Evolutionary conservation across 2,113 vertebrate species (phyloP).

Genomic region (Mungos mungo): DNA sequence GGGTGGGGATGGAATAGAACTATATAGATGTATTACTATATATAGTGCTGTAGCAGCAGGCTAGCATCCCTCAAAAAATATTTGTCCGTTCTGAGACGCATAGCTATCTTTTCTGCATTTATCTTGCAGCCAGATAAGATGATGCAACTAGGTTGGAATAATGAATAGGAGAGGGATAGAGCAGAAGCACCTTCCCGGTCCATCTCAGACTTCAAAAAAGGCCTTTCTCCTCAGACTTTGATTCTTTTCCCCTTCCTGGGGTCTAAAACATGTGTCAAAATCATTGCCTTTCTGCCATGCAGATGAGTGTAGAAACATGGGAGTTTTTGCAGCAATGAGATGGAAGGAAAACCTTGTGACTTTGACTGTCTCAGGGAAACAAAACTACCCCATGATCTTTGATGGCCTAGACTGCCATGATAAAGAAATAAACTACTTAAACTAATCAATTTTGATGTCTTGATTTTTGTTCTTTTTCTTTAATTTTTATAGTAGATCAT

Average conservation of each 20-base stretch:
- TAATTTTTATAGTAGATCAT: not conserved
- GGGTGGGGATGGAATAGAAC: not conserved
- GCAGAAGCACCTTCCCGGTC: not conserved
- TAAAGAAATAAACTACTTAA: not conserved
- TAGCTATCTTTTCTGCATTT: not conserved
- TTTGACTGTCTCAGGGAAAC: not conserved
- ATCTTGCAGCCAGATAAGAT: not conserved
- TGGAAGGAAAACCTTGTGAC: not conserved
- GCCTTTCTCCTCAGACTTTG: not conserved
- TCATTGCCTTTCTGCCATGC: rapidly evolving
- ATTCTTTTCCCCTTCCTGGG: not conserved
- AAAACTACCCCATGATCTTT: not conserved
- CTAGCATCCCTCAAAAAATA: not conserved
- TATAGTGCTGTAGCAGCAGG: not conserved
- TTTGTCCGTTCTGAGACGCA: not conserved
- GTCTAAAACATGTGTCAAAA: not conserved
- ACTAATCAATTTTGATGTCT: not conserved
- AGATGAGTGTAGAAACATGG: not conserved
- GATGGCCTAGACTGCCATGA: not conserved
- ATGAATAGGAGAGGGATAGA: rapidly evolving
- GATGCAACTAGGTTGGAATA: not conserved
- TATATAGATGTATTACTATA: too few species aligned
- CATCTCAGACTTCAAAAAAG: not conserved
- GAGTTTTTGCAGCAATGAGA: rapidly evolving
- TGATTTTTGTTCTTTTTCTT: not conserved